phyloP scores from a whole-genome alignment of 2,888 invertebrate genomes.

The Drosophila meridiana region DNA sequence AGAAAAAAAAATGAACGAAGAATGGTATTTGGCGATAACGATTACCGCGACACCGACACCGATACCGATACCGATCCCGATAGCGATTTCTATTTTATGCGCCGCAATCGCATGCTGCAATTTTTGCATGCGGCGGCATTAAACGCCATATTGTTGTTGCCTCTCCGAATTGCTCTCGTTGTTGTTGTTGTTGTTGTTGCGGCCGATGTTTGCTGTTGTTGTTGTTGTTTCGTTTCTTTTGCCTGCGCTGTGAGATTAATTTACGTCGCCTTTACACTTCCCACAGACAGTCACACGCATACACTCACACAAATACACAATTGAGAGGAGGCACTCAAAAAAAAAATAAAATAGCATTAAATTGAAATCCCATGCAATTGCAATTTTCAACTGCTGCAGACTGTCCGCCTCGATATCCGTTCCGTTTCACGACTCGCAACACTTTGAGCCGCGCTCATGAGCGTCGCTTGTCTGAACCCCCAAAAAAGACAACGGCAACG shows the following conservation, averaged over 20 bases:
- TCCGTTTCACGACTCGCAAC: conserved; percentile 82
- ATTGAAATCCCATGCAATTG: conserved; percentile 63
- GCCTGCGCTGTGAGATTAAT: conserved; percentile 43
- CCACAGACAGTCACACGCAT: conserved; percentile 18
- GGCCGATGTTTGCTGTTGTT: conserved; percentile 43
- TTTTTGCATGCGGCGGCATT: conserved; percentile 62
- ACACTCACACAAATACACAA: conserved; percentile 42
- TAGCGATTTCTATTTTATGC: conserved; percentile 34
- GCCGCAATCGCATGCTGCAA: conserved; percentile 55
- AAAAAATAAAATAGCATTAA: conserved; percentile 44
- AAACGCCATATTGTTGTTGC: conserved; percentile 68
- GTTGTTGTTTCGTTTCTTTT: conserved; percentile 42
- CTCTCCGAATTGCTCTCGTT: conserved; percentile 42
- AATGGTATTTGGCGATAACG: conserved; percentile 26
- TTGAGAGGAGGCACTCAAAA: conserved; percentile 56
- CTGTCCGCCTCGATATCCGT: conserved; percentile 74
- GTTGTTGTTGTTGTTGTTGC: conserved; percentile 49
- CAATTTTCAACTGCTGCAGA: conserved; percentile 56
- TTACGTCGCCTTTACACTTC: conserved; percentile 54
- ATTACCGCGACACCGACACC: conserved; percentile 5
- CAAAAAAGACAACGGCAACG: conserved; percentile 38
- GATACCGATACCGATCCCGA: conserved; percentile 29
- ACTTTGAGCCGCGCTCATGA: conserved; percentile 75
- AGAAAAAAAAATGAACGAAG: conserved; percentile 30
- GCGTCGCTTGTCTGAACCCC: conserved; percentile 53